phyloP scores from a whole-genome alignment of 2,797 vertebrate species.

The Allobates femoralis region DNA sequence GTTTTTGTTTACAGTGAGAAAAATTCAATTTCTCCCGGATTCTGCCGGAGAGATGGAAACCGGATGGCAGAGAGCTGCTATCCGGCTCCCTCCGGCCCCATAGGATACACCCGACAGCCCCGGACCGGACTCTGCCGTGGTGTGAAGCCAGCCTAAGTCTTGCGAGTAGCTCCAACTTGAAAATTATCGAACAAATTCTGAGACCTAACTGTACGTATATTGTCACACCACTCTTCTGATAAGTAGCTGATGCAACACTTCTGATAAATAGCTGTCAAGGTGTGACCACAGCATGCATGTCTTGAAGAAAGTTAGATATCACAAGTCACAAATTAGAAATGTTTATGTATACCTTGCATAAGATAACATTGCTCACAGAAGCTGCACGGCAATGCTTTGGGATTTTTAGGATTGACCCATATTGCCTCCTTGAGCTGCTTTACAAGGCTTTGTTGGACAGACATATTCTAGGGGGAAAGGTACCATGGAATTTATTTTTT shows the following conservation, averaged over 20 bases:
- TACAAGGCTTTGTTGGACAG: neutral
- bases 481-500: too few species aligned
- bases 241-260: slow-evolving; percentile 22
- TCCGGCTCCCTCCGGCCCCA: too few species aligned
- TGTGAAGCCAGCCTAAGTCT: too few species aligned
- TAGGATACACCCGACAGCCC: too few species aligned
- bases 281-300: neutral
- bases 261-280: slow-evolving; percentile 4
- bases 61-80: too few species aligned
- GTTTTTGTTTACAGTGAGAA: too few species aligned
- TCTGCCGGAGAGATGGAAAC: too few species aligned
- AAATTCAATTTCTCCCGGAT: too few species aligned
- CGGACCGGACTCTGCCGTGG: too few species aligned
- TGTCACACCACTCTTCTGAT: neutral
- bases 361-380: neutral
- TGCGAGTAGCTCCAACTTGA: slow-evolving; percentile 13
- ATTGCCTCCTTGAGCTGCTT: neutral
- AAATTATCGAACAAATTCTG: slow-evolving; percentile 17
- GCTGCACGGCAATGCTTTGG: neutral
- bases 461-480: too few species aligned
- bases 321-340: neutral
- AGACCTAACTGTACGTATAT: slow-evolving; percentile 13
- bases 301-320: neutral
- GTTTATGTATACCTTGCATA: neutral
- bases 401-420: too few species aligned